Evolutionary conservation across 2,113 vertebrate species (phyloP).

Genomic region (Eurystomus gularis): DNA sequence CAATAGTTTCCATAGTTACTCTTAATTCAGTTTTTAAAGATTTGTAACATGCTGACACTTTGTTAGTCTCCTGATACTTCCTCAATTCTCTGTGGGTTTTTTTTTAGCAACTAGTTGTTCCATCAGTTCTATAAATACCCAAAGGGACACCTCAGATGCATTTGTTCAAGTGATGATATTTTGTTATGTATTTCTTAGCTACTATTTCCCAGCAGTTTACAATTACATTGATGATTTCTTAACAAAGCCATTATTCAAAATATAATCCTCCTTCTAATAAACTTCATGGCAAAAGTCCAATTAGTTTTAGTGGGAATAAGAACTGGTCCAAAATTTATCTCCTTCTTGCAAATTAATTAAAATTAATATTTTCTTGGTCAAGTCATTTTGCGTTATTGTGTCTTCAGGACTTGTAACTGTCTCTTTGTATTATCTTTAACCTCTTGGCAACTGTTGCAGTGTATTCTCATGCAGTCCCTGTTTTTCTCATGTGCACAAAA

Average conservation of each 20-base stretch:
- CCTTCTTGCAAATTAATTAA: conserved; percentile 1
- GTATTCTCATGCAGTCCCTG: not conserved
- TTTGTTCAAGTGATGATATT: conserved; percentile 16
- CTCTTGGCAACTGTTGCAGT: not conserved
- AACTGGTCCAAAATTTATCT: conserved; percentile 5
- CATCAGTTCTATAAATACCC: conserved; percentile 17
- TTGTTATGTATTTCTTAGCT: conserved; percentile 29
- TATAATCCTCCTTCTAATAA: conserved; percentile 35
- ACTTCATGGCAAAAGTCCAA: conserved; percentile 1
- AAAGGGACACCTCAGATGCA: not conserved
- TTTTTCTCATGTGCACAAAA: not conserved
- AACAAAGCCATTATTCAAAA: conserved; percentile 33
- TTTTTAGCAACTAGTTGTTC: not conserved
- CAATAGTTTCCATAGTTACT: conserved; percentile 26
- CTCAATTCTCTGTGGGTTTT: not conserved
- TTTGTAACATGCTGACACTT: not conserved
- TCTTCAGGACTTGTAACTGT: not conserved
- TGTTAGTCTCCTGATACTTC: conserved; percentile 11
- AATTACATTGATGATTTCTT: conserved; percentile 36
- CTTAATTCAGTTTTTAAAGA: conserved; percentile 33
- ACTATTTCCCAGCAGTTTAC: conserved; percentile 1
- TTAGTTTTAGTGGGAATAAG: conserved; percentile 1
- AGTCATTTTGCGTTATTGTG: not conserved
- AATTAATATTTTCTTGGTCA: not conserved
- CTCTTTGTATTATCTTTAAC: not conserved